Conservation (phyloP, 1,140 invertebrate genomes). For the Brachionus rubens region DNA sequence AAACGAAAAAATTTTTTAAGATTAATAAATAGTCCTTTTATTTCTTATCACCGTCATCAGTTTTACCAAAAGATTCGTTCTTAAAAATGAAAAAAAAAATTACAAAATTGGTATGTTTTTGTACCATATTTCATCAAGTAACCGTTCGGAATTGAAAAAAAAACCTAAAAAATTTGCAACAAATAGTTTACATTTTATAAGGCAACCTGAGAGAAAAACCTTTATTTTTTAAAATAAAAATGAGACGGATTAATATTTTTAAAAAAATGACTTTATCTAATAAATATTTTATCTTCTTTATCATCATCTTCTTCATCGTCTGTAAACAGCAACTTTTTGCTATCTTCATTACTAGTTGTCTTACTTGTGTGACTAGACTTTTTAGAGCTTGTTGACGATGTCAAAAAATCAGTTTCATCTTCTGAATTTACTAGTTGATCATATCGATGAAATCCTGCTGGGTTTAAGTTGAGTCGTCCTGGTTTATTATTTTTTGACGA, state of each 20-base stretch:
- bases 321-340: constrained; percentile 24
- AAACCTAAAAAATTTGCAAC: no score
- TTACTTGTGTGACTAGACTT: constrained; percentile 7
- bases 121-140: no score
- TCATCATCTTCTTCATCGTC: constrained; percentile 34
- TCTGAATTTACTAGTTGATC: constrained; percentile 22
- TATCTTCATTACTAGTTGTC: constrained; percentile 11
- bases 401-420: background rate
- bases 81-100: no score
- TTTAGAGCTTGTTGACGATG: background rate
- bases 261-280: constrained; percentile 8
- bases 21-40: no score
- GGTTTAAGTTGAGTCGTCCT: background rate
- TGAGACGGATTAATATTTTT: background rate
- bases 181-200: no score
- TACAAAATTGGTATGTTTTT: no score
- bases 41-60: no score
- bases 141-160: no score
- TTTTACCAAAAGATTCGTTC: no score
- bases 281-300: constrained; percentile 44
- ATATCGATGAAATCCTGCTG: constrained; percentile 12
- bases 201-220: no score
- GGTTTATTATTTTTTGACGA: constrained; percentile 1
- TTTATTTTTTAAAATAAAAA: no score
- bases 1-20: no score